Evolutionary conservation across 2,797 vertebrate species (phyloP), one percentile per base, ranked within the genome.

Genomic region (Hyperoplus lanceolatus): DNA sequence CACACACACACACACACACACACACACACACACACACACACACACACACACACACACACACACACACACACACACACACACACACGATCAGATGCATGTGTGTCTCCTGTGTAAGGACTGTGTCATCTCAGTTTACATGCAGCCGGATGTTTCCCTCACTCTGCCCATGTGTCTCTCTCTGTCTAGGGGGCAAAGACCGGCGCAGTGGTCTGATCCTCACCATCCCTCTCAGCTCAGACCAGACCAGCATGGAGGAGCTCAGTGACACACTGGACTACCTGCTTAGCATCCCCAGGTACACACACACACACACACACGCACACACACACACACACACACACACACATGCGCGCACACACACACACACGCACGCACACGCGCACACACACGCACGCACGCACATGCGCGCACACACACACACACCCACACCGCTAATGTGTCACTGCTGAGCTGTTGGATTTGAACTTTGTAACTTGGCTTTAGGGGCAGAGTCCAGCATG

Each of bases 241-340:
- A 99, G 93, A 99, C 98, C 18, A 99, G 96, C 90, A 97, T 99
- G 98, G 98, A 99, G 83, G 98, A 99, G 88, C 95, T 99, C 79
- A 97, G 97, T 71, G 95, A 97, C 86, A 99, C 98, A 0, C 93
- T 99, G 82, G 97, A 99, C 93, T 99, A 99, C 84, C 95, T 99
- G 67, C 97, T 99, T 49, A 96, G 97, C 92, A 99, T 99, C 89
- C 98, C 98, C 93, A 99, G 98, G 98, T 98, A 81, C 49, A 63
- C 46, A 61, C 66, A 55, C 50, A 53, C 29, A 68, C 18, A 73
- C 8, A 5, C 14, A 5, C 59, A 38, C 48, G 6, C 50, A 71
- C 14, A 4, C 12, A 56, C 75, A 58, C 66, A 58, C 16, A 73
- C 8, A 5, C 13, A 7, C 59, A 38, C 48, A 7, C 50, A 71